Conservation (phyloP, 1,140 invertebrate species). For the Drosophila neocordata region DNA sequence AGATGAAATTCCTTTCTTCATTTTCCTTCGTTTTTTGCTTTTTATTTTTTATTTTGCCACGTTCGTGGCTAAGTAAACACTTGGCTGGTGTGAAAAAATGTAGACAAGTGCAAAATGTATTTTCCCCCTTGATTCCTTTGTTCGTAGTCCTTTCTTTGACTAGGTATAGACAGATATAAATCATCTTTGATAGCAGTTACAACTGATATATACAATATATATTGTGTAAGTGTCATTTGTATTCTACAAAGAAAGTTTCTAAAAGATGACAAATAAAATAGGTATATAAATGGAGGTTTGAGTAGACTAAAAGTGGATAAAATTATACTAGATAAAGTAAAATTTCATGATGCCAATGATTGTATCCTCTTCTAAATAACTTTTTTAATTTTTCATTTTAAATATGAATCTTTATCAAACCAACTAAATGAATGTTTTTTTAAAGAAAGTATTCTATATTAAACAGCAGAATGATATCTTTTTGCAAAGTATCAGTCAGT, state of each 20-base stretch:
- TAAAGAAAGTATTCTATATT: no score
- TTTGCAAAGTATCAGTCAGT: no score
- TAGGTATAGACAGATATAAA: background rate
- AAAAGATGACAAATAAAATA: background rate
- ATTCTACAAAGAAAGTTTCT: background rate
- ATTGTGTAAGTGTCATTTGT: background rate
- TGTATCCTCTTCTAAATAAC: no score
- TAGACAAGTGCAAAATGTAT: slow-evolving; percentile 59
- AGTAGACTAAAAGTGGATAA: no score
- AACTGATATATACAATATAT: background rate
- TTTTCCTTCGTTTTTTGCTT: no score
- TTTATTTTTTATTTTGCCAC: slow-evolving; percentile 7
- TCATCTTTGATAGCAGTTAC: slow-evolving; percentile 2
- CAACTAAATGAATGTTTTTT: no score
- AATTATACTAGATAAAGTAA: no score
- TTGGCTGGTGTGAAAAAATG: slow-evolving; percentile 53
- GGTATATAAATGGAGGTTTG: background rate
- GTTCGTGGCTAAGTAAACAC: slow-evolving; percentile 43
- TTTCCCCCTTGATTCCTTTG: slow-evolving; percentile 23
- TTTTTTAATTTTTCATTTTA: no score
- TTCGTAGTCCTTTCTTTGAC: background rate
- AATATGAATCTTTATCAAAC: no score
- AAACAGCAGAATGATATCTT: no score
- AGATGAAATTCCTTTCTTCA: slow-evolving; percentile 13
- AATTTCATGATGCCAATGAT: no score